Percentiles rank a stretch among this genome's conserved stretches.
Evolutionary conservation across 2,113 vertebrate genomes (phyloP).

Genomic region (Caranx ignobilis): DNA sequence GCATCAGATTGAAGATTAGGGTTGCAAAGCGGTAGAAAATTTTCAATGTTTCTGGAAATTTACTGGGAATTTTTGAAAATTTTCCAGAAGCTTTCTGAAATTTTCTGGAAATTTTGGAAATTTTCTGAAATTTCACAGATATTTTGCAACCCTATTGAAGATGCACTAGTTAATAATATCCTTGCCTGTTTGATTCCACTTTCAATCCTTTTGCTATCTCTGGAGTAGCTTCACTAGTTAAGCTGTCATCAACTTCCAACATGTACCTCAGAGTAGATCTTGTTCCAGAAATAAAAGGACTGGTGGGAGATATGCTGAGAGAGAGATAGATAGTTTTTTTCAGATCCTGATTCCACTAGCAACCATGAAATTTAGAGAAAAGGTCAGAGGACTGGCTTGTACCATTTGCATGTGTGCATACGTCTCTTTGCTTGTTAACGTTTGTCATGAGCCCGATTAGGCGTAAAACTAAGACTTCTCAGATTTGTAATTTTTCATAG

Average conservation of each 20-base stretch:
- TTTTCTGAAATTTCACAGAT: no score
- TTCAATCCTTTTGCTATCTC: conserved; percentile 21
- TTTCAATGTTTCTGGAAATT: no score
- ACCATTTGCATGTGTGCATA: neutral
- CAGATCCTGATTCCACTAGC: conserved; percentile 33
- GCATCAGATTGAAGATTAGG: no score
- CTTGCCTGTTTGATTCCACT: neutral
- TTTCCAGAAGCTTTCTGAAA: no score
- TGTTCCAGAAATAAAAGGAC: conserved; percentile 59
- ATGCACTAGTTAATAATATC: neutral
- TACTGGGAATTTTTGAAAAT: no score
- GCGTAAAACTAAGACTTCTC: neutral
- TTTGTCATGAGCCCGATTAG: neutral
- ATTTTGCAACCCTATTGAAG: neutral
- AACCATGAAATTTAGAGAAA: conserved; percentile 38
- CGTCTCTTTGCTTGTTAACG: neutral
- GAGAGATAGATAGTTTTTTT: conserved; percentile 35
- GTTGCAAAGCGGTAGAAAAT: no score
- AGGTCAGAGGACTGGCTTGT: conserved; percentile 35
- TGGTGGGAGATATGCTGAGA: conserved; percentile 32
- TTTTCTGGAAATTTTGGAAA: no score
- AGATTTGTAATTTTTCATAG: neutral
- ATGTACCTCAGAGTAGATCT: conserved; percentile 24
- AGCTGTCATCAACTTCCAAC: conserved; percentile 46
- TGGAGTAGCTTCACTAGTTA: conserved; percentile 16